Conservation (phyloP, 2,888 invertebrate genomes). For the Campoplex capitator region DNA sequence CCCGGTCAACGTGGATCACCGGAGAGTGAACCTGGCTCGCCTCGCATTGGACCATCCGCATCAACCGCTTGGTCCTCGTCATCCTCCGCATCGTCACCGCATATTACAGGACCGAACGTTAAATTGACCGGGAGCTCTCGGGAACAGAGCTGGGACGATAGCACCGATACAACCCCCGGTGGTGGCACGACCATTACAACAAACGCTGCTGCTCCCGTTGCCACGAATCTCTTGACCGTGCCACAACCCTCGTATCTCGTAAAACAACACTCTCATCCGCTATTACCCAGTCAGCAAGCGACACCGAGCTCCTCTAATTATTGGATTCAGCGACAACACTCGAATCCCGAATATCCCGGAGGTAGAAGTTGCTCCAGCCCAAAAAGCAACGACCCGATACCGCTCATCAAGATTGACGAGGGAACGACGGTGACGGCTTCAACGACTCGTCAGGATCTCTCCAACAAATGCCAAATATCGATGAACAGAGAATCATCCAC, state of each 20-base stretch:
- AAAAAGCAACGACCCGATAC: constrained; percentile 78
- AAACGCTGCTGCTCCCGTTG: constrained; percentile 84
- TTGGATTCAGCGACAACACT: constrained; percentile 86
- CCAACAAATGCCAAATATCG: constrained; percentile 49
- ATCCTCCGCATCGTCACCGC: constrained; percentile 73
- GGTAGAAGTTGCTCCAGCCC: constrained; percentile 80
- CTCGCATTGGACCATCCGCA: constrained; percentile 79
- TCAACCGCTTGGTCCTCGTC: constrained; percentile 71
- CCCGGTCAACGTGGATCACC: constrained; percentile 83
- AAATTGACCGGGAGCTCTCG: constrained; percentile 75
- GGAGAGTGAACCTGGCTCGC: constrained; percentile 81
- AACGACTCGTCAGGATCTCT: constrained; percentile 24
- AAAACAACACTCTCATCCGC: constrained; percentile 89
- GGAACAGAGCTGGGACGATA: constrained; percentile 75
- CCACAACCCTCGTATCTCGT: constrained; percentile 87
- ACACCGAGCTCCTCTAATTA: constrained; percentile 77
- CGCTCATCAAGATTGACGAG: constrained; percentile 79
- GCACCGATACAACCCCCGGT: constrained; percentile 8
- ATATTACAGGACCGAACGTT: constrained; percentile 84
- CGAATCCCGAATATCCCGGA: constrained; percentile 84
- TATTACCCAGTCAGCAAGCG: constrained; percentile 87
- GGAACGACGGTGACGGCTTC: constrained; percentile 48
- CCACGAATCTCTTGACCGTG: constrained; percentile 87
- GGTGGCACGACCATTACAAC: too few species aligned
- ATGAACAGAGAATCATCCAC: constrained; percentile 70